phyloP scores from a whole-genome alignment of 2,113 vertebrate species.

The Scomber japonicus region DNA sequence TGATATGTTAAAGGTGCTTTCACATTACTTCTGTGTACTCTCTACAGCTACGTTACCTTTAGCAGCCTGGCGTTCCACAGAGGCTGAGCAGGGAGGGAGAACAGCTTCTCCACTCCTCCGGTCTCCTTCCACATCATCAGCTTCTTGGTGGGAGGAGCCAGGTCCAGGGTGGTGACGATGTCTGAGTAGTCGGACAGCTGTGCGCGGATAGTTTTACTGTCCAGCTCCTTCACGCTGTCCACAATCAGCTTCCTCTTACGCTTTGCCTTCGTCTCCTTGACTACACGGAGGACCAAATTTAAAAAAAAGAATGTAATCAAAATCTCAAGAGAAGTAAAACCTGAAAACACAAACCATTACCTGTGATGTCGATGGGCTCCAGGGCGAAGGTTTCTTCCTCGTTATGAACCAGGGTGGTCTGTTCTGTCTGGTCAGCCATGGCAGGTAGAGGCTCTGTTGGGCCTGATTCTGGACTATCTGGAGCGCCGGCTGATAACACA shows the following conservation, averaged over 20 bases:
- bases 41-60: slow-evolving; percentile 84
- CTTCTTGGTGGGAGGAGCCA: slow-evolving; percentile 98
- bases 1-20: neutral
- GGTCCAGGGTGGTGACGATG: slow-evolving; percentile 98
- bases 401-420: slow-evolving; percentile 94
- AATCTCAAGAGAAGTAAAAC: too few species aligned
- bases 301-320: too few species aligned
- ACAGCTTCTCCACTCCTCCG: slow-evolving; percentile 97
- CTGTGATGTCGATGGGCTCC: slow-evolving; percentile 97
- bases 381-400: slow-evolving; percentile 97
- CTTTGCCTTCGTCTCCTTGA: slow-evolving; percentile 98
- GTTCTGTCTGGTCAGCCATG: slow-evolving; percentile 92
- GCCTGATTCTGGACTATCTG: slow-evolving; percentile 94
- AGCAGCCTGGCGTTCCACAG: slow-evolving; percentile 94
- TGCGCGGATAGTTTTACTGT: slow-evolving; percentile 97
- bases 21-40: neutral
- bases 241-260: slow-evolving; percentile 98
- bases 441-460: slow-evolving; percentile 92
- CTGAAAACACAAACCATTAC: slow-evolving; percentile 67
- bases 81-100: slow-evolving; percentile 95
- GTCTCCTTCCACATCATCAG: slow-evolving; percentile 99
- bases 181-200: slow-evolving; percentile 98
- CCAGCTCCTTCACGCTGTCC: slow-evolving; percentile 97
- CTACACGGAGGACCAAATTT: slow-evolving; percentile 75
- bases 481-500: slow-evolving; percentile 82